A percentile compares a stretch with the other conserved stretches of the same genome.
Conservation (phyloP, 2,113 vertebrate genomes). For the Amphilophus citrinellus region DNA sequence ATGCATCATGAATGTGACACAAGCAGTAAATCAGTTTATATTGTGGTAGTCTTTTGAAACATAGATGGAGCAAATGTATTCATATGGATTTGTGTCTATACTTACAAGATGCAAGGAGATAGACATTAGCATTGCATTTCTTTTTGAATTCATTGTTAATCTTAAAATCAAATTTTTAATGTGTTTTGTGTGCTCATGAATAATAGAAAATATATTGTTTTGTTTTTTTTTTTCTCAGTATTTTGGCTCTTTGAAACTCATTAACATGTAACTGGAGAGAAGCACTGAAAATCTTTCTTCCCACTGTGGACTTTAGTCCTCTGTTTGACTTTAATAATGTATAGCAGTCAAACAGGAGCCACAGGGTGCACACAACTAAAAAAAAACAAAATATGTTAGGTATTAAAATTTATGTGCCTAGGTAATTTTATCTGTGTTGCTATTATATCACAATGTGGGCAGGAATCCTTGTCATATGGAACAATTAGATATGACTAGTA, state of each 20-base stretch:
- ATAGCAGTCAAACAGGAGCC: neutral
- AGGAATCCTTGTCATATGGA: constrained; percentile 1
- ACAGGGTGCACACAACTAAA: neutral
- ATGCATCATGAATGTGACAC: constrained; percentile 59
- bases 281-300: neutral
- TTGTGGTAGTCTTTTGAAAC: constrained; percentile 23
- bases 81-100: constrained; percentile 9
- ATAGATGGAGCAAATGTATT: constrained; percentile 45
- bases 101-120: neutral
- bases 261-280: neutral
- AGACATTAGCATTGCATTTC: neutral
- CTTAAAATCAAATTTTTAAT: neutral
- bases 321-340: neutral
- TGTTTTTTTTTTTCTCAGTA: neutral
- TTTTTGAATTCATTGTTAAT: neutral
- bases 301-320: neutral
- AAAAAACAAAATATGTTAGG: neutral
- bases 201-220: neutral
- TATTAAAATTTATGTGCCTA: neutral
- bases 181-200: neutral
- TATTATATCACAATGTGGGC: neutral
- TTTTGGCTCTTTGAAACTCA: neutral
- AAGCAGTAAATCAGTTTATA: constrained; percentile 58
- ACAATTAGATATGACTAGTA: neutral
- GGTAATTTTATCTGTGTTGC: neutral